Evolutionary conservation across 2,113 vertebrate species (phyloP).

Genomic region (Macrotus californicus): DNA sequence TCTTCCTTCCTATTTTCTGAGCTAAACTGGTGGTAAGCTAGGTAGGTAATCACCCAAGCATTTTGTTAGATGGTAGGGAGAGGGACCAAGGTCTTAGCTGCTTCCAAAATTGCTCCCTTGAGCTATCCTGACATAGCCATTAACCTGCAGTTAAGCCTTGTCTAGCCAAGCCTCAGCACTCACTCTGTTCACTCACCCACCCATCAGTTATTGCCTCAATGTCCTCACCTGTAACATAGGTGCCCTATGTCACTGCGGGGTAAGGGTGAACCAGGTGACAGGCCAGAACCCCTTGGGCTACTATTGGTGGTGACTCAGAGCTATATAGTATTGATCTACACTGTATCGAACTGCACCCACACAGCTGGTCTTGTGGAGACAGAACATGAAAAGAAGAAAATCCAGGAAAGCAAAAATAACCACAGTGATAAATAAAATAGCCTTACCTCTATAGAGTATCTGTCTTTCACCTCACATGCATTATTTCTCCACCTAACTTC

Average conservation of each 20-base stretch:
- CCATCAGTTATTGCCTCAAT: not conserved
- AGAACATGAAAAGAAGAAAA: not conserved
- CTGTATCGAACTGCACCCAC: not conserved
- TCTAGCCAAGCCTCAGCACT: not conserved
- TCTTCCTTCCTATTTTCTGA: not conserved
- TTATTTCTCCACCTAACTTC: slow-evolving; percentile 27
- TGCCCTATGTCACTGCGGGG: not conserved
- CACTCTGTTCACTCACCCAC: not conserved
- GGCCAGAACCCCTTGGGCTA: not conserved
- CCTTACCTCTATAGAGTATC: not conserved
- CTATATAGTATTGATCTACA: not conserved
- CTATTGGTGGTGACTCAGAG: not conserved
- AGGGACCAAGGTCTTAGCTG: not conserved
- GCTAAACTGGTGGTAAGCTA: not conserved
- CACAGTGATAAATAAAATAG: slow-evolving; percentile 18
- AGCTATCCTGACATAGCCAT: not conserved
- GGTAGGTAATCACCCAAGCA: fast-evolving
- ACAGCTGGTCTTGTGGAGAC: not conserved
- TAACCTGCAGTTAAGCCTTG: not conserved
- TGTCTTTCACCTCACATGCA: not conserved
- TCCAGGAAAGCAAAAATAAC: not conserved
- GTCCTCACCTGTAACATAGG: not conserved
- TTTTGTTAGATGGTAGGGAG: not conserved
- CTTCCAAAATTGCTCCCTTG: not conserved
- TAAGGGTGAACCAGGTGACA: not conserved